Conservation (phyloP, 2,113 vertebrate genomes). For the Panthera uncia region DNA sequence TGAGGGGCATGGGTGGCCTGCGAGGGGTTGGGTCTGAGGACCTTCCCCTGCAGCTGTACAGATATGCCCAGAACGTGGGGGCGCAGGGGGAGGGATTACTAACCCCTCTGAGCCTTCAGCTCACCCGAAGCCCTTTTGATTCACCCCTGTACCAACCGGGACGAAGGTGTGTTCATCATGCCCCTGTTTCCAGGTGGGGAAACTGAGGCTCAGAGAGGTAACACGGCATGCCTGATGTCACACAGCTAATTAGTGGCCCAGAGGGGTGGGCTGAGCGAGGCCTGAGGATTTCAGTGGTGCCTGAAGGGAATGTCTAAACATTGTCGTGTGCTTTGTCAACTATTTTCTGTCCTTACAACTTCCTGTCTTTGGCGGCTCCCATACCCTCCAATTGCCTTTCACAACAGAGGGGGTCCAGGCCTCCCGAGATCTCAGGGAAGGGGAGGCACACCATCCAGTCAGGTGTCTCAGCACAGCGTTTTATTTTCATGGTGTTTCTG, state of each 20-base stretch:
- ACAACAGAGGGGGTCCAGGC: not conserved
- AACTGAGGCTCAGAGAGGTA: not conserved
- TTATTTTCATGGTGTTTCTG: not conserved
- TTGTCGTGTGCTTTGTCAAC: no score
- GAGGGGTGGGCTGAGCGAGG: not conserved
- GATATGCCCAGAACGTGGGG: not conserved
- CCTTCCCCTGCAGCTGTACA: not conserved
- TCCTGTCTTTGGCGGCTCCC: not conserved
- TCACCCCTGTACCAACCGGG: not conserved
- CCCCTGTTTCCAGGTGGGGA: not conserved
- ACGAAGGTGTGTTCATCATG: not conserved
- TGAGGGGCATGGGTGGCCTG: not conserved
- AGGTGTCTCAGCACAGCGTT: fast-evolving
- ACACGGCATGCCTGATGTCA: fast-evolving
- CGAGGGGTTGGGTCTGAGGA: not conserved
- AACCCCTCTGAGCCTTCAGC: not conserved
- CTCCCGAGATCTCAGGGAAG: not conserved
- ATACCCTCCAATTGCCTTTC: not conserved
- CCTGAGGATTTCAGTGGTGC: not conserved
- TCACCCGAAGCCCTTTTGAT: not conserved
- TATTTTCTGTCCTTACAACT: not conserved
- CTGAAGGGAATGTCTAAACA: not conserved
- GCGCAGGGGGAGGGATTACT: fast-evolving
- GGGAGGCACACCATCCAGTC: fast-evolving
- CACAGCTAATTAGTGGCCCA: not conserved